phyloP scores from a whole-genome alignment of 2,113 vertebrate species.

The Aplodontia rufa region DNA sequence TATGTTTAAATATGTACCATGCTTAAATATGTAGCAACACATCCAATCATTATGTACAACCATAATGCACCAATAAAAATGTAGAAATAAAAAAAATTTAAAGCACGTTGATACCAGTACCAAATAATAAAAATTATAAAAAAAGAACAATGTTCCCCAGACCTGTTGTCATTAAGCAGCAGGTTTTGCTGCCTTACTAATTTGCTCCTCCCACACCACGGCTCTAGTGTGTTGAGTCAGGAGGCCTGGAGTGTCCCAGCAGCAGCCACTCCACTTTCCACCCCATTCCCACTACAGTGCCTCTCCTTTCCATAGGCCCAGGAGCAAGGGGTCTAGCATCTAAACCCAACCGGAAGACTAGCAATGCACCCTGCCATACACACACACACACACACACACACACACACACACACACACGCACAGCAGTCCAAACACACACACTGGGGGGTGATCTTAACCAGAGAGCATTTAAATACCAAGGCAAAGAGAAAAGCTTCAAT shows the following conservation, averaged over 20 bases:
- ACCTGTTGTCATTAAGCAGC: background rate
- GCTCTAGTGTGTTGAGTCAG: no score
- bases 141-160: no score
- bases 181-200: background rate
- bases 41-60: no score
- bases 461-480: slow-evolving; percentile 51
- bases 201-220: background rate
- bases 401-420: background rate
- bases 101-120: no score
- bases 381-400: background rate
- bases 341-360: background rate
- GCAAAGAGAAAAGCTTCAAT: background rate
- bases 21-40: no score
- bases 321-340: background rate
- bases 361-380: no score
- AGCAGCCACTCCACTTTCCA: background rate
- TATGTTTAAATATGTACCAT: no score
- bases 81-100: no score
- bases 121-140: no score
- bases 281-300: background rate
- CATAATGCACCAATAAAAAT: no score
- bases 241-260: background rate
- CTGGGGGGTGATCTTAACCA: background rate
- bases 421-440: background rate
- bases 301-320: background rate